Percentiles rank a stretch among this genome's conserved stretches.
These are phyloP conservation scores for Esox niger DNA, from an alignment of 2,113 vertebrate genomes.

Conservation along the genomic window DNA sequence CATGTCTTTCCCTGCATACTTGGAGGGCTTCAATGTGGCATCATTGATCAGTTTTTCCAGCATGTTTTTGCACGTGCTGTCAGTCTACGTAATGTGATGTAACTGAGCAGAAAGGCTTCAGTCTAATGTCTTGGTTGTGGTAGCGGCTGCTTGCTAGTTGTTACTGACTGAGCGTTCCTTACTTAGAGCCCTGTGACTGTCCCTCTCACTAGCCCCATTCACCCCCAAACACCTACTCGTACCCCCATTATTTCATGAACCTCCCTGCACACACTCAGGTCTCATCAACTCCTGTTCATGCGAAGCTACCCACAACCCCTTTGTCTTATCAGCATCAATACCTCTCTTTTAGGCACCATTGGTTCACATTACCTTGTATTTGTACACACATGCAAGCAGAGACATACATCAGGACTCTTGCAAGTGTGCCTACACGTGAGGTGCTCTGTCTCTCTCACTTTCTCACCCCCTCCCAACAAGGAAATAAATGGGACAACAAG, in stretches of 20 bases:
- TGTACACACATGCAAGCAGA: not conserved
- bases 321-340: constrained; percentile 12
- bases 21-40: too few relatives aligned
- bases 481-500: too few relatives aligned
- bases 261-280: constrained; percentile 33
- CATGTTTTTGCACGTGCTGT: too few relatives aligned
- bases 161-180: constrained; percentile 70
- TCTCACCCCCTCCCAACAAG: not conserved
- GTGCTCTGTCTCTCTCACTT: not conserved
- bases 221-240: constrained; percentile 42
- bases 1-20: too few relatives aligned
- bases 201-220: constrained; percentile 68
- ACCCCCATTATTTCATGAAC: too few relatives aligned
- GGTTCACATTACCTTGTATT: too few relatives aligned
- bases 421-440: not conserved
- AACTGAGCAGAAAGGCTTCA: too few relatives aligned
- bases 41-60: too few relatives aligned
- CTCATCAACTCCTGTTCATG: constrained; percentile 21
- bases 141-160: constrained; percentile 69
- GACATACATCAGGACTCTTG: not conserved
- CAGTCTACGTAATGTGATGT: too few relatives aligned
- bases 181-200: constrained; percentile 82
- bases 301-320: constrained; percentile 31
- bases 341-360: not conserved
- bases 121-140: constrained; percentile 16